These are phyloP conservation scores for Potamarius usumacintae DNA, from an alignment of 2,113 vertebrate genomes.

Conservation along the genomic window DNA sequence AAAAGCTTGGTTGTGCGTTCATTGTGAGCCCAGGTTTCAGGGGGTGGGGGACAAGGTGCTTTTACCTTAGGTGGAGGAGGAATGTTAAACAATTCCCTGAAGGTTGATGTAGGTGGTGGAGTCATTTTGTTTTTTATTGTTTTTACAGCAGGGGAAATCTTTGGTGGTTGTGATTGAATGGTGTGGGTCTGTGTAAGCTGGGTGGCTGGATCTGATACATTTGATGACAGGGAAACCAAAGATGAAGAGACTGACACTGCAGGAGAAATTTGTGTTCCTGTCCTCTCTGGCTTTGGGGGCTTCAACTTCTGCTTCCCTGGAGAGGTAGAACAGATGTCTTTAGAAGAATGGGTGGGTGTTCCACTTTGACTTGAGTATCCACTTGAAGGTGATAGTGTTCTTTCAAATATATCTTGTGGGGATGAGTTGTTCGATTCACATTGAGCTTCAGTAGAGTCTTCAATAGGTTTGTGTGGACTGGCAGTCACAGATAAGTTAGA, in stretches of 20 bases:
- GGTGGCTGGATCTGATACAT: conserved; percentile 73
- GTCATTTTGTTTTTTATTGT: conserved; percentile 39
- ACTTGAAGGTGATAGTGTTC: conserved; percentile 94
- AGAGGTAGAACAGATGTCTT: conserved; percentile 76
- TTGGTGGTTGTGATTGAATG: conserved; percentile 35
- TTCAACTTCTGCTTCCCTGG: conserved; percentile 75
- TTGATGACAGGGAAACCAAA: conserved; percentile 83
- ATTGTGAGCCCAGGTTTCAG: conserved; percentile 76
- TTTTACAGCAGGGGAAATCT: conserved; percentile 32
- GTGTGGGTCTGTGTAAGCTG: conserved; percentile 56
- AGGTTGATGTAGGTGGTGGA: conserved; percentile 19
- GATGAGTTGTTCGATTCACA: conserved; percentile 72
- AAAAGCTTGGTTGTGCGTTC: conserved; percentile 67
- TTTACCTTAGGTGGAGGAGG: conserved; percentile 88
- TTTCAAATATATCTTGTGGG: conserved; percentile 75
- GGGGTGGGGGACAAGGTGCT: conserved; percentile 85
- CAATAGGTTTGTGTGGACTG: conserved; percentile 58
- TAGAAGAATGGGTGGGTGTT: conserved; percentile 85
- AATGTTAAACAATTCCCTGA: conserved; percentile 75
- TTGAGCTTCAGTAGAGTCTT: conserved; percentile 50
- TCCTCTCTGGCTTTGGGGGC: conserved; percentile 81
- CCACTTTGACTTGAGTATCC: conserved; percentile 96
- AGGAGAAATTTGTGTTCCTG: conserved; percentile 76
- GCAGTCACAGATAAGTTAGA: conserved; percentile 41
- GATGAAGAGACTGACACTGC: conserved; percentile 83